A percentile compares a stretch with the other conserved stretches of the same genome.
These are phyloP conservation scores for Protobothrops mucrosquamatus DNA, from an alignment of 2,113 vertebrate species.

Conservation along the genomic window DNA sequence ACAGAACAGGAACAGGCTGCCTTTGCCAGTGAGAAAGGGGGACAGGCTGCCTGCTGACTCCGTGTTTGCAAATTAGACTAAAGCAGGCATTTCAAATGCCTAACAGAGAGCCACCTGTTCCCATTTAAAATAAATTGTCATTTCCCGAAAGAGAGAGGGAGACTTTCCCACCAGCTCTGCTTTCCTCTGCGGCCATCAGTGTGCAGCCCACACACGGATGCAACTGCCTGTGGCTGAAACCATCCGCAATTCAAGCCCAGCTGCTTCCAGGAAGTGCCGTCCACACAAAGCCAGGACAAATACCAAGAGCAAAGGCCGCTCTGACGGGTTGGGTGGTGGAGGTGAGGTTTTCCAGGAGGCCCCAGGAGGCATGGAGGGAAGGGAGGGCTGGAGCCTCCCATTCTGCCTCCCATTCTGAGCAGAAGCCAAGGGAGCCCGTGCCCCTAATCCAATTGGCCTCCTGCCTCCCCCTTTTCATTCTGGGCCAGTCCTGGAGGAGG, in stretches of 20 bases:
- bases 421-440: not conserved
- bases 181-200: not conserved
- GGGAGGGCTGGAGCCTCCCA: not conserved
- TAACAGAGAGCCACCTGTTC: rapidly evolving
- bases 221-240: rapidly evolving
- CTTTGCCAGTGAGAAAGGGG: not conserved
- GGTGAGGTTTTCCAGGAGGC: not conserved
- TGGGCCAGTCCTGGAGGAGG: not conserved
- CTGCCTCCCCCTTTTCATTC: not conserved
- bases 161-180: not conserved
- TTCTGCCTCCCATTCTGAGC: not conserved
- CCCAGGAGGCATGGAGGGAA: not conserved
- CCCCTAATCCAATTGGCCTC: not conserved
- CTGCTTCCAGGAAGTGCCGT: not conserved
- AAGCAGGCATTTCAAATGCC: not conserved
- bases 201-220: not conserved
- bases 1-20: not conserved
- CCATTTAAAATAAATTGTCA: not conserved
- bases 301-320: rapidly evolving
- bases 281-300: not conserved
- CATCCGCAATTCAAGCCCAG: rapidly evolving
- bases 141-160: rapidly evolving
- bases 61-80: too few relatives aligned
- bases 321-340: not conserved
- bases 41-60: not conserved